phyloP scores from a whole-genome alignment of 2,888 invertebrate genomes.

The Notocelia uddmanniana region DNA sequence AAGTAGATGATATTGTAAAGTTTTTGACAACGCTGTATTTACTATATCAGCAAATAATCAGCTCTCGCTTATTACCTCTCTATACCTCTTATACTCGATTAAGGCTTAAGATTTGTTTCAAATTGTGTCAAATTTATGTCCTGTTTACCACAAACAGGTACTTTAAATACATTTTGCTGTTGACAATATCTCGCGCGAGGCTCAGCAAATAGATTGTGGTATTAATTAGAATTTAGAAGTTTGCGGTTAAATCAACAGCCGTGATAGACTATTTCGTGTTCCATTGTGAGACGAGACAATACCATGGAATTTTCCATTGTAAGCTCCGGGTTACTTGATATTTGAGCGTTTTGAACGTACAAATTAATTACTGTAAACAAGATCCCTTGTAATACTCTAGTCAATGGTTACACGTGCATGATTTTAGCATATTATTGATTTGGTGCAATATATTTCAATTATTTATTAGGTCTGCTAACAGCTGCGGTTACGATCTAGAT shows the following conservation, averaged over 20 bases:
- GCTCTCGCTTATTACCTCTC: too few relatives aligned
- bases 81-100: too few relatives aligned
- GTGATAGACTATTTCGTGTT: background rate
- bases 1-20: too few relatives aligned
- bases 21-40: too few relatives aligned
- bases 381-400: background rate
- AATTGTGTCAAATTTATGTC: slow-evolving; percentile 5
- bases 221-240: slow-evolving; percentile 35
- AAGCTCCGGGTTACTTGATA: background rate
- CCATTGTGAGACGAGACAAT: slow-evolving; percentile 29
- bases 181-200: background rate
- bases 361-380: background rate
- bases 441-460: too few relatives aligned
- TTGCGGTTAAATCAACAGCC: slow-evolving; percentile 21
- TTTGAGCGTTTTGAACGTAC: background rate
- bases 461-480: too few relatives aligned
- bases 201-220: slow-evolving; percentile 8
- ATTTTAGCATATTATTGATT: background rate
- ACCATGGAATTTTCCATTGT: slow-evolving; percentile 7
- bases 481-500: too few relatives aligned
- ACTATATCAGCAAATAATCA: too few relatives aligned
- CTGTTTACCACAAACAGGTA: slow-evolving; percentile 2
- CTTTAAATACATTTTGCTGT: too few relatives aligned
- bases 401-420: background rate
- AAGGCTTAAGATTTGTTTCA: too few relatives aligned